A percentile compares a stretch with the other conserved stretches of the same genome.
phyloP scores from a whole-genome alignment of 1,140 invertebrate species.

The Ladona fulva region DNA sequence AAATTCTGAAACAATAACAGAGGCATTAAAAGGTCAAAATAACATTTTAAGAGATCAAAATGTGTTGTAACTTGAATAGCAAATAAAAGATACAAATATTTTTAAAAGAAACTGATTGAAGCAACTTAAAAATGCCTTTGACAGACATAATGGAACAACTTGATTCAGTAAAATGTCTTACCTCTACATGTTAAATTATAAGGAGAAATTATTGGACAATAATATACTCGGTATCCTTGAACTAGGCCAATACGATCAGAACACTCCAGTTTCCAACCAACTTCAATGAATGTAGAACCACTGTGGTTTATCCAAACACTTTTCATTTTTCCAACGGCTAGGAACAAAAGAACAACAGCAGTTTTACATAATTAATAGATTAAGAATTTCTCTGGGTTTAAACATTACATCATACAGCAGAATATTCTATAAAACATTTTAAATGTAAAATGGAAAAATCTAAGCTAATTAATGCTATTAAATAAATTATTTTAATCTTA shows the following conservation, averaged over 20 bases:
- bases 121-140: background rate
- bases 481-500: no score
- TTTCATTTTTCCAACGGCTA: slow-evolving; percentile 55
- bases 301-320: slow-evolving; percentile 49
- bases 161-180: no score
- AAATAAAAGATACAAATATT: background rate
- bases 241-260: slow-evolving; percentile 54
- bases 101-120: slow-evolving; percentile 10
- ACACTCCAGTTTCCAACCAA: slow-evolving; percentile 62
- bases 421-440: background rate
- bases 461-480: no score
- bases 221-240: slow-evolving; percentile 54
- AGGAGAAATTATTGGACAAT: slow-evolving; percentile 52
- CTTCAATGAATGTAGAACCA: slow-evolving; percentile 47
- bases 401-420: background rate
- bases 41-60: no score
- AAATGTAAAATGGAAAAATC: no score
- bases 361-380: slow-evolving; percentile 18
- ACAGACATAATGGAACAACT: no score
- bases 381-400: slow-evolving; percentile 19
- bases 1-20: no score
- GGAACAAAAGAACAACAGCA: slow-evolving; percentile 19
- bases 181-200: slow-evolving; percentile 39
- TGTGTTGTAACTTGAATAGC: no score
- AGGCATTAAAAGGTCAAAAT: no score